Evolutionary conservation across 2,113 vertebrate genomes (phyloP).

Genomic region (Mohoua ochrocephala): DNA sequence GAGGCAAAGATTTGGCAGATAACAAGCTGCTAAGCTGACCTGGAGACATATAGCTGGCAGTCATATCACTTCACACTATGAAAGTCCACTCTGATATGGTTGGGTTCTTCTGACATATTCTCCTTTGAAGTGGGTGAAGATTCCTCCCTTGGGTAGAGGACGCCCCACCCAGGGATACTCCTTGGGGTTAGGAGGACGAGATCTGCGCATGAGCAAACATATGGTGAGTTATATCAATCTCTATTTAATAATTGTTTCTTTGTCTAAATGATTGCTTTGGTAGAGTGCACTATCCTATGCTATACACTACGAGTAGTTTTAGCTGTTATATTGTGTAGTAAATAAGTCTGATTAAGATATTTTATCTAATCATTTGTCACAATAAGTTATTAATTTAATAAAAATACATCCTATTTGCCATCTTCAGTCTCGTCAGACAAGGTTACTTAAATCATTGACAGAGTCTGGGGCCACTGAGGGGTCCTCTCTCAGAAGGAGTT

Average conservation of each 20-base stretch:
- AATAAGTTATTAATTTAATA: not conserved
- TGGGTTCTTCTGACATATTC: not conserved
- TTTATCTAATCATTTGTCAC: not conserved
- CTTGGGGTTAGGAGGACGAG: not conserved
- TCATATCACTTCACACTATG: not conserved
- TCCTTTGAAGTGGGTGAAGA: not conserved
- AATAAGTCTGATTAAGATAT: not conserved
- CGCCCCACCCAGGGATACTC: fast-evolving
- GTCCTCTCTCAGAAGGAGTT: not conserved
- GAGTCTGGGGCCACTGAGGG: not conserved
- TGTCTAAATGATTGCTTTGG: not conserved
- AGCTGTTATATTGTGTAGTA: not conserved
- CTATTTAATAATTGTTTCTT: not conserved
- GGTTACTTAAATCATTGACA: not conserved
- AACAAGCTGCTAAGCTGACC: not conserved
- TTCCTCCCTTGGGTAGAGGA: not conserved
- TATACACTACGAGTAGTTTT: not conserved
- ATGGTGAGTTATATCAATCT: not conserved
- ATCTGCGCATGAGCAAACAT: fast-evolving
- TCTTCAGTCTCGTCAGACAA: not conserved
- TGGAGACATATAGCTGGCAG: not conserved
- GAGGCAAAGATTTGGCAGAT: not conserved
- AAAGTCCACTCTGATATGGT: not conserved
- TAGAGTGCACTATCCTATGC: not conserved
- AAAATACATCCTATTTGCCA: not conserved